A percentile compares a stretch with the other conserved stretches of the same genome.
phyloP scores from a whole-genome alignment of 2,797 vertebrate genomes.

The Limnodromus scolopaceus region DNA sequence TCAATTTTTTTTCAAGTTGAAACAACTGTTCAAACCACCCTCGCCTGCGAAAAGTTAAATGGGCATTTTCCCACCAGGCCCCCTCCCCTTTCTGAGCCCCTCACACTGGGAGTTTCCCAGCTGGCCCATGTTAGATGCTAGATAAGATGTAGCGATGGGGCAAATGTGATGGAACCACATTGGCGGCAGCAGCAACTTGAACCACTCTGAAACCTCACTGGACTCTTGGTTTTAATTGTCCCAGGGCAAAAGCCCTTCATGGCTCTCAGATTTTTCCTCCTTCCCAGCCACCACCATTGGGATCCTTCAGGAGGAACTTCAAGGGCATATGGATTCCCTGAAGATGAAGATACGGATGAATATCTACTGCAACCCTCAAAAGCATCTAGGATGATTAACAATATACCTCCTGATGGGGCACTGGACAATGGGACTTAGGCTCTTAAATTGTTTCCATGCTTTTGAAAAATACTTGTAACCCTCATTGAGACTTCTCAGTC shows the following conservation, averaged over 20 bases:
- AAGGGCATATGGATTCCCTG: neutral
- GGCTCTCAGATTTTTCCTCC: neutral
- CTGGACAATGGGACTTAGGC: neutral
- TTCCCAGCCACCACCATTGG: accelerated
- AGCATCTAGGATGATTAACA: neutral
- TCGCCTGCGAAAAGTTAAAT: neutral
- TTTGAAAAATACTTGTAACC: neutral
- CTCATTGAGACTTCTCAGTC: neutral
- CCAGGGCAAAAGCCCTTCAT: neutral
- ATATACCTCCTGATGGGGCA: neutral
- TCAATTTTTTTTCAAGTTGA: neutral
- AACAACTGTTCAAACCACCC: neutral
- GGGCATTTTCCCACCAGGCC: neutral
- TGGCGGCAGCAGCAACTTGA: neutral
- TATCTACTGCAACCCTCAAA: neutral
- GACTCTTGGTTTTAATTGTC: neutral
- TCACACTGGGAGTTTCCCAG: neutral
- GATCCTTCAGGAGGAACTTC: neutral
- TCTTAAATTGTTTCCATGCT: neutral
- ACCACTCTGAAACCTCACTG: neutral
- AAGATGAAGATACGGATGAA: neutral
- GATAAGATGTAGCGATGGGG: neutral
- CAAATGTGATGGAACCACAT: neutral
- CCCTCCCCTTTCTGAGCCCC: neutral
- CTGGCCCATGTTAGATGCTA: neutral